Evolutionary conservation across 2,888 invertebrate genomes (phyloP), one percentile per base, ranked within the genome.

Genomic region (Argyresthia goedartella): DNA sequence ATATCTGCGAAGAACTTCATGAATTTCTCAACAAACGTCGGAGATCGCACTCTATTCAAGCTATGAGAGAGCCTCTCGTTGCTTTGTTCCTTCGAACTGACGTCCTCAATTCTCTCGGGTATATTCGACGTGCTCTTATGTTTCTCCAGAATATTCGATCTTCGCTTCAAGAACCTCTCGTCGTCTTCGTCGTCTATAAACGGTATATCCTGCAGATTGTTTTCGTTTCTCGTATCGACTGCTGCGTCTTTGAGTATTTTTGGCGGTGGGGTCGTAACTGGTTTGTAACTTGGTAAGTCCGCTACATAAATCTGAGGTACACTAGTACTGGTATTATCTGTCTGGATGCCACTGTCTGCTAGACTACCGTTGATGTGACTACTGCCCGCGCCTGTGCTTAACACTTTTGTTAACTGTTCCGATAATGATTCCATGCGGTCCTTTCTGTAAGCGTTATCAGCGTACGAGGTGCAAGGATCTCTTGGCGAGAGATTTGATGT

Each of bases 271-370:
- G 59, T 58, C 9, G 59, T 53, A 0, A 66, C 53, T 0, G 56
- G 25, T 56, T 2, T 66, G 62, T 3, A 62, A 56, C 7, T 45
- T 46, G 1, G 63, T 62, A 9, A 66, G 68, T 0, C 70, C 54
- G 44, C 82, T 82, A 84, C 57, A 54, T 74, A 84, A 63, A 86
- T 84, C 53, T 85, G 84, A 0, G 84, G 85, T 4, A 81, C 84
- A 50, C 82, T 85, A 0, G 82, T 84, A 49, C 82, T 84, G 0
- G 81, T 78, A n/a, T 85, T 85, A 59, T 86, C 86, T 0, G 86
- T 86, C 56, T 86, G 86, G 51, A 86, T 86, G 0, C 86, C 86
- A 52, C 85, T 85, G 52, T 86, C 86, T 0, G 86, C 85, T 54
- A 86, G 54, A 56, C 86, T 86, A 3, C 86, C 85, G 55, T 85